Evolutionary conservation across 2,888 invertebrate genomes (phyloP).

Genomic region (Mongoloraphidia duomilia): DNA sequence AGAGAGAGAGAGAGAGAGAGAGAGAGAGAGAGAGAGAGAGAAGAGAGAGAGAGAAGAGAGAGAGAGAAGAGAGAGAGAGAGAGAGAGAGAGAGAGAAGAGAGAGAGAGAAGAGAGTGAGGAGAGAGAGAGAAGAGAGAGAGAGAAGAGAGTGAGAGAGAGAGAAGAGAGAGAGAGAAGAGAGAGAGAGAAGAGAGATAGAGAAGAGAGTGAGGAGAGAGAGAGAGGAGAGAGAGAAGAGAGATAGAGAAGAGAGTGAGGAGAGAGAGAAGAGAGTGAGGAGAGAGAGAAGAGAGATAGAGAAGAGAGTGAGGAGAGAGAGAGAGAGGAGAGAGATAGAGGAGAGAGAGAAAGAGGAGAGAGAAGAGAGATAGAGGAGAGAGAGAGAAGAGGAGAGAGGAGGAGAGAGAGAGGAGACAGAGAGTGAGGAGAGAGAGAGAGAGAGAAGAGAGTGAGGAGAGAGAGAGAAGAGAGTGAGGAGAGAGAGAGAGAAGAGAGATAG

Average conservation of each 20-base stretch:
- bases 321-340: too few species aligned
- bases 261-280: slow-evolving; percentile 11
- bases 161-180: slow-evolving; percentile 8
- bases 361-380: too few species aligned
- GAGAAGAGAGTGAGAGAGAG: slow-evolving; percentile 8
- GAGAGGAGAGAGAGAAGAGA: slow-evolving; percentile 7
- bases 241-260: slow-evolving; percentile 8
- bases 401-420: slow-evolving; percentile 1
- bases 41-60: slow-evolving; percentile 1
- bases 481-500: too few species aligned
- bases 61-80: slow-evolving; percentile 1
- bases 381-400: slow-evolving; percentile 7
- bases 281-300: slow-evolving; percentile 4
- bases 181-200: too few species aligned
- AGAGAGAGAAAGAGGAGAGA: too few species aligned
- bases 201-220: slow-evolving; percentile 1
- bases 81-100: slow-evolving; percentile 5
- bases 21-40: slow-evolving; percentile 6
- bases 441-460: slow-evolving; percentile 3
- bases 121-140: slow-evolving; percentile 5
- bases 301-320: too few species aligned
- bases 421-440: not conserved
- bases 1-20: slow-evolving; percentile 12
- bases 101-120: slow-evolving; percentile 7
- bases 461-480: not conserved